These are phyloP conservation scores for Apodemia zela DNA, from an alignment of 2,888 invertebrate species.

Conservation along the genomic window DNA sequence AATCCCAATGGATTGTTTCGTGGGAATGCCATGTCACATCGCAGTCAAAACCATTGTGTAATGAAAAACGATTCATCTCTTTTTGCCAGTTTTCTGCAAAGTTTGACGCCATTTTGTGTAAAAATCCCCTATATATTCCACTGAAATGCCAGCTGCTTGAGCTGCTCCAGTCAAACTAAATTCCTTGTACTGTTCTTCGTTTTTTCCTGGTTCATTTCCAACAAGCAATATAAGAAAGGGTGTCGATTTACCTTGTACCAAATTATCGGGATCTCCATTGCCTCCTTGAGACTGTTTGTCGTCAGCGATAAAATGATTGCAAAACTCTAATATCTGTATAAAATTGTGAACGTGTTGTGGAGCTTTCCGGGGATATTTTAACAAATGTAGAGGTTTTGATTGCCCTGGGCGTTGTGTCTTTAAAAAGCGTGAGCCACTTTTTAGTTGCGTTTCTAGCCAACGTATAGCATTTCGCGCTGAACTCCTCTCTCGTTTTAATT, in stretches of 20 bases:
- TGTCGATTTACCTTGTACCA: conserved; percentile 56
- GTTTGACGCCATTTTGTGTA: conserved; percentile 92
- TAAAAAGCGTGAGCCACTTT: conserved; percentile 92
- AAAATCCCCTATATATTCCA: conserved; percentile 91
- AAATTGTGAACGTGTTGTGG: conserved; percentile 82
- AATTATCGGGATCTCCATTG: conserved; percentile 56
- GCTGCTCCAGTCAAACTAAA: conserved; percentile 90
- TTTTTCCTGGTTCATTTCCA: conserved; percentile 71
- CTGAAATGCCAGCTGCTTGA: conserved; percentile 88
- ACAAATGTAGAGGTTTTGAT: conserved; percentile 83
- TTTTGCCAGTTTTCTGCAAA: conserved; percentile 68
- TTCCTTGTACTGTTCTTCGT: conserved; percentile 77
- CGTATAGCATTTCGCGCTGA: conserved; percentile 95
- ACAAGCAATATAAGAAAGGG: conserved; percentile 89
- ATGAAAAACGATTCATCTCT: conserved; percentile 58
- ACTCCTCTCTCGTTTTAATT: conserved; percentile 90
- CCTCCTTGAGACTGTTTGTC: conserved; percentile 58
- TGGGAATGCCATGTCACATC: conserved; percentile 5
- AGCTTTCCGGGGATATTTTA: conserved; percentile 66
- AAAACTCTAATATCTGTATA: conserved; percentile 91
- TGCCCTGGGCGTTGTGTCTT: conserved; percentile 93
- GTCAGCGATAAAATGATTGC: conserved; percentile 84
- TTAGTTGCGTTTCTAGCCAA: conserved; percentile 94
- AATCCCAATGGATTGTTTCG: conserved; percentile 5
- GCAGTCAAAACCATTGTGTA: conserved; percentile 46